Percentiles rank a stretch among this genome's conserved stretches.
phyloP scores from a whole-genome alignment of 2,113 vertebrate species.

The Poicephalus gulielmi region DNA sequence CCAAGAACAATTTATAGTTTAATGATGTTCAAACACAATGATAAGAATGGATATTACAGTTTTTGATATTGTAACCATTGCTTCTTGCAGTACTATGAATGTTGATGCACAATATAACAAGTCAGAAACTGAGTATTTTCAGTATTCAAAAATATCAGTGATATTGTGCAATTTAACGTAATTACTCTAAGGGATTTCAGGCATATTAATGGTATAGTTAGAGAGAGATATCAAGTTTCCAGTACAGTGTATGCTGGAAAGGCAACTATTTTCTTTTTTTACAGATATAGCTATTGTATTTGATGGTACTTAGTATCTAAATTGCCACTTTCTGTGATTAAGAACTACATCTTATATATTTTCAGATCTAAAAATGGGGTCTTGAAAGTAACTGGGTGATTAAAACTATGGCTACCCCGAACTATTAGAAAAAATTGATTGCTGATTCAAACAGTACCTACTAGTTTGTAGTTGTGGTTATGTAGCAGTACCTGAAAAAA shows the following conservation, averaged over 20 bases:
- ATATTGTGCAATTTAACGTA: neutral
- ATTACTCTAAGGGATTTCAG: neutral
- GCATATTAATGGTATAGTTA: neutral
- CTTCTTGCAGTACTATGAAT: neutral
- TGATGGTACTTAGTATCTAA: neutral
- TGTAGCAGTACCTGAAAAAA: neutral
- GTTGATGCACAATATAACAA: neutral
- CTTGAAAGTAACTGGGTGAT: neutral
- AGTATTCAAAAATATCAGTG: neutral
- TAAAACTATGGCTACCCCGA: neutral
- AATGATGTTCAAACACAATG: neutral
- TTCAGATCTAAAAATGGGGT: neutral
- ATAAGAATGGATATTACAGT: neutral
- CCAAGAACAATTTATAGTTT: neutral
- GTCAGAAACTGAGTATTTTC: neutral
- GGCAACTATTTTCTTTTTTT: neutral
- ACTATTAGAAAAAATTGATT: neutral
- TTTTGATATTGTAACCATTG: neutral
- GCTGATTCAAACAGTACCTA: neutral
- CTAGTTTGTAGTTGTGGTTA: neutral
- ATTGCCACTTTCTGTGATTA: neutral
- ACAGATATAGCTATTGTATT: neutral
- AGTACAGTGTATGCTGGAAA: neutral
- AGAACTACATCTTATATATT: neutral
- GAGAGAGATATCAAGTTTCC: neutral